phyloP scores from a whole-genome alignment of 2,113 vertebrate species.

The Rattus rattus region DNA sequence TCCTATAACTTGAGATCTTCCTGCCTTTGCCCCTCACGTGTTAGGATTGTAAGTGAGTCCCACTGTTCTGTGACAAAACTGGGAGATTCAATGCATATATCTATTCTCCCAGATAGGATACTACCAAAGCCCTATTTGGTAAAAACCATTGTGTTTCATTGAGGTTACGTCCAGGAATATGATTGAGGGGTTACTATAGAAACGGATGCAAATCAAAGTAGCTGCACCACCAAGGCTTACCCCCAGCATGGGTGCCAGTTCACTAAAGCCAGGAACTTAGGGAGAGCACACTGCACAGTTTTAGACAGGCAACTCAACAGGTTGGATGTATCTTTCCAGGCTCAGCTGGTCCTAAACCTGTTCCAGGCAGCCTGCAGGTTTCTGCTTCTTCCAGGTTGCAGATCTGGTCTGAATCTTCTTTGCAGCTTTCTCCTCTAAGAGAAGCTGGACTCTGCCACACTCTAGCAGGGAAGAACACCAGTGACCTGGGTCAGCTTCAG shows the following conservation, averaged over 20 bases:
- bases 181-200: neutral
- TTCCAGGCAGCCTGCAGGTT: neutral
- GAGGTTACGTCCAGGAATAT: neutral
- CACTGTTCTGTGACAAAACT: neutral
- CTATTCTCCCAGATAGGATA: neutral
- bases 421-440: too few relatives aligned
- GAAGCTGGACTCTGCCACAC: neutral
- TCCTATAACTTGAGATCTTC: neutral
- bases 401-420: too few relatives aligned
- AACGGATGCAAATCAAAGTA: neutral
- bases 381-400: too few relatives aligned
- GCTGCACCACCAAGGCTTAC: neutral
- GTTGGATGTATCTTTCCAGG: neutral
- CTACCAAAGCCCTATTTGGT: neutral
- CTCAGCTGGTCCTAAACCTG: neutral
- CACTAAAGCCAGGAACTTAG: neutral
- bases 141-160: neutral
- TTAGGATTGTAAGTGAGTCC: neutral
- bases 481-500: neutral
- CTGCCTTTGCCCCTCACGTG: neutral
- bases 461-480: neutral
- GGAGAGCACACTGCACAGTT: neutral
- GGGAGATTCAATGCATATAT: neutral
- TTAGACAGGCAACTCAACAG: neutral
- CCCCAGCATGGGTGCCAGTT: neutral